phyloP scores from a whole-genome alignment of 2,113 vertebrate genomes.

The Scophthalmus maximus region DNA sequence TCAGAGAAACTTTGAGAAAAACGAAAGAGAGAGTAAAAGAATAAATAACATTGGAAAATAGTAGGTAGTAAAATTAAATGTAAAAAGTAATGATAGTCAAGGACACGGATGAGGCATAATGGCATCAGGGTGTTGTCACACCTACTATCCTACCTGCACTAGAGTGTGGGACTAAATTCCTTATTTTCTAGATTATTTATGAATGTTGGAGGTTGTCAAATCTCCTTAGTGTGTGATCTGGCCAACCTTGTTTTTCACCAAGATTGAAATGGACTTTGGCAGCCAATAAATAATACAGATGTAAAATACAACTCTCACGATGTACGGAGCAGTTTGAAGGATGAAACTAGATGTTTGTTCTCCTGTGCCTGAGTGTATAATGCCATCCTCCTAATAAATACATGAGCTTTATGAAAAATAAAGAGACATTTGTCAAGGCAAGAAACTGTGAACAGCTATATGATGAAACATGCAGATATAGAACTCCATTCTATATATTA shows the following conservation, averaged over 20 bases:
- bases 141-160: background rate
- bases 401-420: constrained; percentile 49
- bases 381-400: constrained; percentile 35
- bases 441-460: background rate
- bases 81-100: background rate
- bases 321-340: constrained; percentile 23
- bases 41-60: background rate
- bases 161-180: background rate
- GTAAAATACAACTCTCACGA: constrained; percentile 7
- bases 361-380: constrained; percentile 9
- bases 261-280: constrained; percentile 35
- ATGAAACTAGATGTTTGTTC: constrained; percentile 5
- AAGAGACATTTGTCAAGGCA: constrained; percentile 10
- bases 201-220: background rate
- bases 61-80: background rate
- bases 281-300: constrained; percentile 44
- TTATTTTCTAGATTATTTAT: constrained; percentile 15
- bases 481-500: background rate
- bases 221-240: background rate
- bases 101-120: background rate
- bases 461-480: background rate
- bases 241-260: background rate
- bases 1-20: background rate
- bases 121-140: background rate
- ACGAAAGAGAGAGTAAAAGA: too few species aligned